phyloP scores from a whole-genome alignment of 2,797 vertebrate genomes.

The Phrynocephalus guinanensis region DNA sequence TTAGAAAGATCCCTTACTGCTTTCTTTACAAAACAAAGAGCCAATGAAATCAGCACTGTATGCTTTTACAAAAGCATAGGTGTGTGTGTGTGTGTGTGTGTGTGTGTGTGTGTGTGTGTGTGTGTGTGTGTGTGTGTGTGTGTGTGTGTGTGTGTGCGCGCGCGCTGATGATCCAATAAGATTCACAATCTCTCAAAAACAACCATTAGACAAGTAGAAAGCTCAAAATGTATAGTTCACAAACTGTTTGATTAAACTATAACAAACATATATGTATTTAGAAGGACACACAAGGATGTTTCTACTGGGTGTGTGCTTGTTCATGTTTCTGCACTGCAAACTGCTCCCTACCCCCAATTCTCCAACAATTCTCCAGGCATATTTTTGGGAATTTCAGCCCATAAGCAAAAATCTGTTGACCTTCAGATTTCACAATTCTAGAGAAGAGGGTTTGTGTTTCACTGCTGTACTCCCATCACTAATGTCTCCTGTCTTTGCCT shows the following conservation, averaged over 20 bases:
- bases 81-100: background rate
- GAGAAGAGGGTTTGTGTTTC: no score
- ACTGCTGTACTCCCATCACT: no score
- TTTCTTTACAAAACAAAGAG: background rate
- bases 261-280: no score
- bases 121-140: background rate
- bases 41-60: background rate
- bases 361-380: no score
- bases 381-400: no score
- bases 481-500: no score
- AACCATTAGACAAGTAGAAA: background rate
- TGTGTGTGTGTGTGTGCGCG: no score
- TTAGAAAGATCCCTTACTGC: conserved; percentile 20
- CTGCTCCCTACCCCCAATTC: no score
- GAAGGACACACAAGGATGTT: background rate
- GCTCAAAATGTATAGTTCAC: background rate
- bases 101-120: background rate
- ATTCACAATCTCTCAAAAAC: background rate
- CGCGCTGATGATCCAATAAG: background rate
- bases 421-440: no score
- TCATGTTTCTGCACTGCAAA: no score
- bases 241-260: background rate
- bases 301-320: background rate
- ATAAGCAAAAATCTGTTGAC: no score
- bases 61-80: background rate